Base-by-base conservation (phyloP, 92 coral and sea anemone species). In the Blastomussa wellsi region DNA sequence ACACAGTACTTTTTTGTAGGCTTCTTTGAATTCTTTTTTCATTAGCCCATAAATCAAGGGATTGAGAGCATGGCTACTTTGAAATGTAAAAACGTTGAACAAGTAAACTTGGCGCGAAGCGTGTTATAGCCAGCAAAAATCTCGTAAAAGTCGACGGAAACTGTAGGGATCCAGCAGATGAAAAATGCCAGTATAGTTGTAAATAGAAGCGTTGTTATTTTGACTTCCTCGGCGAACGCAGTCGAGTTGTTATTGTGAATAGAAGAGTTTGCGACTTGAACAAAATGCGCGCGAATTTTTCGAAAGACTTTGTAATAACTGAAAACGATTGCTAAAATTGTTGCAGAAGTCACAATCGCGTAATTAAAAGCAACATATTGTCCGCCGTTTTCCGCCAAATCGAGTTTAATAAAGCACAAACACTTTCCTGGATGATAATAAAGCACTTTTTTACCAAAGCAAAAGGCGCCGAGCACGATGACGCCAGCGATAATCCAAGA, bases 391-490 rank as follows among this genome's bases (percentile, higher is more conserved):
- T 39, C 29, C 12, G 36, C 31, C 39, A 51, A 3, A 55, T 76
- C 41, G 13, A 52, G n/a, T 70, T 70, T 33, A 35, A 51, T 2
- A 24, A 39, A 76, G 28, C 79, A 76, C 47, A 41, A 16, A 52
- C 80, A 29, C 47, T 76, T 76, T 49, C 80, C 80, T 19, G 80
- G 80, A 16, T 76, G 80, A 6, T 48, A 76, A 55, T 35, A 15
- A 55, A 42, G 31, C 20, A 24, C 79, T n/a, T 19, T 39, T 19
- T 49, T 76, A 20, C 39, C 22, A 7, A 49, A 19, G 11, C 29
- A 9, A 76, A 51, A 76, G 11, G 65, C 64, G 26, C 39, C n/a
- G 0, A 3, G 52, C 11, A 53, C 7, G 28, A 52, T 26, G 16
- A 76, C 15, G 29, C 20, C 80, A 15, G 47, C 20, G 41, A 37